Base-by-base conservation (phyloP, 2,888 invertebrate species). In the Tromatobia lineatoria region DNA sequence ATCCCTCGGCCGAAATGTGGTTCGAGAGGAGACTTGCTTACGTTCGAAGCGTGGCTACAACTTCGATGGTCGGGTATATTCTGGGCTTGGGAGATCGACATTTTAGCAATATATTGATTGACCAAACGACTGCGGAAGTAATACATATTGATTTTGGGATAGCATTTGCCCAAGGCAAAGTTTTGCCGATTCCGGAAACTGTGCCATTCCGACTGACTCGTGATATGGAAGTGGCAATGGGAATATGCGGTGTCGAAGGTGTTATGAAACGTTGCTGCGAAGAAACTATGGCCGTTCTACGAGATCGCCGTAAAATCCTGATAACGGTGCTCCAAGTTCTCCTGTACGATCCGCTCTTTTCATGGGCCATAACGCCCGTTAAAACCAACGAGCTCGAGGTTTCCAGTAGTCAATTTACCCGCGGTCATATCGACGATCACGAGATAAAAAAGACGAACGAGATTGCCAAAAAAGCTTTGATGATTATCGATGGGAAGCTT, bases 131-230 rank as follows among this genome's bases (percentile, higher is more conserved):
- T 0, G 99, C 98, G 1, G 99, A 99, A 95, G 96, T 99, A 1
- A 96, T 99, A 83, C 99, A 99, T 91, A 99, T 99, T 89, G 99
- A 99, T 95, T 97, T 99, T 92, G 99, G 98, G 50, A 97, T 99
- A 91, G 99, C 99, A 1, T 99, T 99, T 94, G 99, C 99, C 89
- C 98, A 98, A 95, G 99, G 99, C 0, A 96, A 96, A 93, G 96
- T 98, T 8, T 94, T 99, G 87, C 97, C 97, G 0, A 97, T 98
- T 0, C 99, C 99, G 0, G 99, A 99, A 95, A 97, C 97, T 0
- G 97, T 99, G 20, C 99, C 99, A 0, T 99, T 99, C 93, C 96
- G 99, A 20, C 94, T 99, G 79, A 98, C 99, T 0, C 96, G 99
- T 90, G 99, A 99, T 91, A 96, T 99, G 61, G 96, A 98, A 76